These are phyloP conservation scores for Aldabrachelys gigantea DNA, from an alignment of 2,113 vertebrate species.

Conservation along the genomic window DNA sequence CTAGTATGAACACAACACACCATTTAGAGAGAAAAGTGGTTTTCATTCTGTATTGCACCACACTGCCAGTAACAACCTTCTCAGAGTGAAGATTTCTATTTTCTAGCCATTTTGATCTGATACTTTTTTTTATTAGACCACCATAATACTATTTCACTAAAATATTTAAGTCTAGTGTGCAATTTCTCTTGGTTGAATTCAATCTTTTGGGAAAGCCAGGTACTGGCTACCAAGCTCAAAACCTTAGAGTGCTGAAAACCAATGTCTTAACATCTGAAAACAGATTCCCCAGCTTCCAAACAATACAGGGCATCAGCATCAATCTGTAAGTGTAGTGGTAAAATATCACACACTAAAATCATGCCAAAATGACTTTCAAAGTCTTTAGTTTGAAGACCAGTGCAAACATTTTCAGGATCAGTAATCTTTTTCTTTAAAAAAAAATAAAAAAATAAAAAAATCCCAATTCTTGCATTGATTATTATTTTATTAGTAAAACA, in stretches of 20 bases:
- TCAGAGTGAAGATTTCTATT: neutral
- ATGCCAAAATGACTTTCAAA: no score
- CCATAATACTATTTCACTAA: neutral
- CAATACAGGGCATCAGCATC: no score
- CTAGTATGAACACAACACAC: neutral
- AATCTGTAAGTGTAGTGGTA: no score
- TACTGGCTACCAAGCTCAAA: neutral
- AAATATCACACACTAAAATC: no score
- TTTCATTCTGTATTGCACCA: neutral
- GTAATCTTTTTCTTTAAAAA: no score
- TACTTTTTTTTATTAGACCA: neutral
- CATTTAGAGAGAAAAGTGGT: neutral
- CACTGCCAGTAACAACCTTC: neutral
- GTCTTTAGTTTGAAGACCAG: no score
- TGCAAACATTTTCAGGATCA: no score
- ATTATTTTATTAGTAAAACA: no score
- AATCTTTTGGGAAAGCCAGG: neutral
- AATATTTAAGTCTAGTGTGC: neutral
- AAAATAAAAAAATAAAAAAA: no score
- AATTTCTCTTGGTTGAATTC: neutral
- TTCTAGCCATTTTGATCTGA: neutral
- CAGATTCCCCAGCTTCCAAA: neutral
- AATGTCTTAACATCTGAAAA: neutral
- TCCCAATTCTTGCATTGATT: no score
- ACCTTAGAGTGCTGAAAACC: neutral